Percentiles rank a stretch among this genome's conserved stretches.
Conservation (phyloP, 2,888 invertebrate species). For the Sicus ferrugineus region DNA sequence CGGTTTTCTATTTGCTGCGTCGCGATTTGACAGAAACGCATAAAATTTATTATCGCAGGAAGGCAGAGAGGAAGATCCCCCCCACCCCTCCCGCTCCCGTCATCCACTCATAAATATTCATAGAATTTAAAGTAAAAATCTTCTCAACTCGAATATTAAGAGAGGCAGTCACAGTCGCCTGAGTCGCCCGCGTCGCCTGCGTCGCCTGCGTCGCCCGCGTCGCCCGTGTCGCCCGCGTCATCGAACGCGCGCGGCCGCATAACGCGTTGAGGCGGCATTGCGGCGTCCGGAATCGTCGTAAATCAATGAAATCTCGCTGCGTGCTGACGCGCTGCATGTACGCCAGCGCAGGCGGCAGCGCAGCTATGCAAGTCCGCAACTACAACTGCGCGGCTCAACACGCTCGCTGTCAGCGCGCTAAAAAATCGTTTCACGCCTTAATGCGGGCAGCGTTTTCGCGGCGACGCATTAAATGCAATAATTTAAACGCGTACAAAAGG, state of each 20-base stretch:
- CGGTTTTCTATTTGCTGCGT: background rate
- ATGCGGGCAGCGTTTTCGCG: constrained; percentile 14
- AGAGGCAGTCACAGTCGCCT: background rate
- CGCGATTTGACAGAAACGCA: constrained; percentile 8
- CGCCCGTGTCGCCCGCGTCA: too few relatives aligned
- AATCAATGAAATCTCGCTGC: constrained; percentile 24
- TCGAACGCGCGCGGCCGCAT: background rate
- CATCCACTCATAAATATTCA: constrained; percentile 28
- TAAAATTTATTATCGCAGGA: constrained; percentile 25
- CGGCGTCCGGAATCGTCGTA: constrained; percentile 15
- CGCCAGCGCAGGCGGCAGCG: background rate
- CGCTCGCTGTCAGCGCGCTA: constrained; percentile 19
- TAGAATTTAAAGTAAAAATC: background rate
- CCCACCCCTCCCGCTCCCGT: background rate
- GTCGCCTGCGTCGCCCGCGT: too few relatives aligned
- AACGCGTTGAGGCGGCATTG: background rate
- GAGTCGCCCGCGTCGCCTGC: too few relatives aligned
- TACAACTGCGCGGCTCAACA: background rate
- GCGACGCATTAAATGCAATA: constrained; percentile 30
- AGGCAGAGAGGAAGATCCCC: too few relatives aligned
- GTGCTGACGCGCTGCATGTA: background rate
- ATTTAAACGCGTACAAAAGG: constrained; percentile 28
- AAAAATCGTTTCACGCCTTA: constrained; percentile 33
- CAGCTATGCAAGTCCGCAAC: background rate
- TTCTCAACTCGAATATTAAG: background rate